These are phyloP conservation scores for Laterallus jamaicensis DNA, from an alignment of 2,113 vertebrate species.

Conservation along the genomic window DNA sequence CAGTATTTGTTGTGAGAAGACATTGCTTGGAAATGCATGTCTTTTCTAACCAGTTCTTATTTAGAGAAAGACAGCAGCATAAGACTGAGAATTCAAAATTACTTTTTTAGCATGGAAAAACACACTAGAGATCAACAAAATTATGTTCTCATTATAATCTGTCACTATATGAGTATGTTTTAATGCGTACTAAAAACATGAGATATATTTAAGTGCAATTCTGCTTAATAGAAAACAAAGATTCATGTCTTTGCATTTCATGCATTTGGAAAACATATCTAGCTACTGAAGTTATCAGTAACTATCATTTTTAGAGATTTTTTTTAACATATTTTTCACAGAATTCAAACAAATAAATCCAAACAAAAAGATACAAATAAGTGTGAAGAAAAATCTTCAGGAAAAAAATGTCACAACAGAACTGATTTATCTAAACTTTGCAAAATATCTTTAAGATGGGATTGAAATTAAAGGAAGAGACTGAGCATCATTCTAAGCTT, in stretches of 20 bases:
- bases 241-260: not conserved
- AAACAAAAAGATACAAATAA: not conserved
- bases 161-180: not conserved
- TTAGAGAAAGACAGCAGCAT: not conserved
- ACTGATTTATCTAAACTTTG: not conserved
- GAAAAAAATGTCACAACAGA: not conserved
- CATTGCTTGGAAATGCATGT: not conserved
- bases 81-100: conserved; percentile 12
- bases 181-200: not conserved
- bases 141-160: not conserved
- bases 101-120: not conserved
- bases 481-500: not conserved
- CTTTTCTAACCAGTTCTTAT: not conserved
- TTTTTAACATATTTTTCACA: not conserved
- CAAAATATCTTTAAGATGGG: not conserved
- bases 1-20: not conserved
- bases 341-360: not conserved
- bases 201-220: not conserved
- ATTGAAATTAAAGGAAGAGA: not conserved
- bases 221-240: not conserved
- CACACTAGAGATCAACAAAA: not conserved
- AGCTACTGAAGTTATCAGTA: not conserved
- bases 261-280: not conserved
- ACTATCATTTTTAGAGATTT: not conserved
- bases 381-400: not conserved